Evolutionary conservation across 2,797 vertebrate species (phyloP).

Genomic region (Coilia nasus): DNA sequence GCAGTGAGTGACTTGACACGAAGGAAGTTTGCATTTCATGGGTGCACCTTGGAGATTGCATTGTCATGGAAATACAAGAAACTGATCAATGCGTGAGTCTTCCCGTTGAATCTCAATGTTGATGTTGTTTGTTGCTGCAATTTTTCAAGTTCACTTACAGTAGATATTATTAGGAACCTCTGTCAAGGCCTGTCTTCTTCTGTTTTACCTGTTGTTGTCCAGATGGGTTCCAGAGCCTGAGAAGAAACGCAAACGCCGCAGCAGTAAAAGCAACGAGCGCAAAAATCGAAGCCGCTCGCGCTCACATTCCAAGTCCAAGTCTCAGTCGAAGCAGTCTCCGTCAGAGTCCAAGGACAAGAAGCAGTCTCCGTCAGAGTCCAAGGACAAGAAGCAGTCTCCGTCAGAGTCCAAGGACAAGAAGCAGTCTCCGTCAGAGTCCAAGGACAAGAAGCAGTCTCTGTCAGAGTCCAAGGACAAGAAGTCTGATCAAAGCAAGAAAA

Average conservation of each 20-base stretch:
- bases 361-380: too few relatives aligned
- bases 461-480: constrained; percentile 2
- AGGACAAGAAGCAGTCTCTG: not conserved
- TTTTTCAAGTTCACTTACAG: not conserved
- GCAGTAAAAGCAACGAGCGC: not conserved
- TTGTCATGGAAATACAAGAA: constrained; percentile 57
- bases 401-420: constrained; percentile 3
- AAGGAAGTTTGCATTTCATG: constrained; percentile 36
- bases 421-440: too few relatives aligned
- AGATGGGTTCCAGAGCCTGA: not conserved
- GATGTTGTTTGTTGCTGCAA: constrained; percentile 4
- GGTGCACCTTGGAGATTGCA: constrained; percentile 33
- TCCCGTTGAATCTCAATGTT: not conserved
- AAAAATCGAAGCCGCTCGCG: not conserved
- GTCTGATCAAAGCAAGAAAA: not conserved
- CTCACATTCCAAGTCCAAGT: not conserved
- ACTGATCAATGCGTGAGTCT: constrained; percentile 57
- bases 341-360: not conserved
- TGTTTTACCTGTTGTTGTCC: not conserved
- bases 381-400: not conserved
- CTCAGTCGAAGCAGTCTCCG: not conserved
- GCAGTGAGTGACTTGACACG: constrained; percentile 45
- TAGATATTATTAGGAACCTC: not conserved
- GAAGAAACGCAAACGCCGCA: not conserved
- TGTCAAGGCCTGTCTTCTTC: not conserved